Conservation (phyloP, 2,888 invertebrate genomes). For the Heterodera filipjevi region DNA sequence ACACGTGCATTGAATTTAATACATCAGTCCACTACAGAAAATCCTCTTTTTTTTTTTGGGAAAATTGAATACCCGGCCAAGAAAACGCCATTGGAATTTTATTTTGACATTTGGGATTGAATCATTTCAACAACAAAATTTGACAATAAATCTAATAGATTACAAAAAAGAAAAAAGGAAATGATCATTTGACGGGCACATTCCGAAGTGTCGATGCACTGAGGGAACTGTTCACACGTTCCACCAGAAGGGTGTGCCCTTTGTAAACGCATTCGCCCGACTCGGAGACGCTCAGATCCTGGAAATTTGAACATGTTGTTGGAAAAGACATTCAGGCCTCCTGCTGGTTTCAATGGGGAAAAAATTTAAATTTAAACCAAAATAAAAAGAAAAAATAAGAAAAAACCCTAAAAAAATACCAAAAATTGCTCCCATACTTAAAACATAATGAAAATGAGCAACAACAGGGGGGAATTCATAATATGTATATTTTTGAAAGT, state of each 20-base stretch:
- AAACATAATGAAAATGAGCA: too few relatives aligned
- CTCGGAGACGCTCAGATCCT: conserved; percentile 54
- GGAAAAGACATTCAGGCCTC: too few relatives aligned
- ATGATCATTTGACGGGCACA: conserved; percentile 59
- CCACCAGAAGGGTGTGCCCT: conserved; percentile 53
- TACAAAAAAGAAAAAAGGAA: not conserved
- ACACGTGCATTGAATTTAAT: too few relatives aligned
- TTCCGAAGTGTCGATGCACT: conserved; percentile 58
- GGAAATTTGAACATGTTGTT: not conserved
- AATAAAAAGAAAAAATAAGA: too few relatives aligned
- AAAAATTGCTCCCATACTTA: too few relatives aligned
- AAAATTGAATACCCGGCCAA: not conserved
- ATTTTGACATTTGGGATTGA: too few relatives aligned
- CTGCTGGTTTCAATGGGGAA: too few relatives aligned
- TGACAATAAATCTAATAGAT: not conserved
- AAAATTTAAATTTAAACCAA: not conserved
- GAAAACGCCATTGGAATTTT: not conserved
- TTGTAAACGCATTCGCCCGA: conserved; percentile 50
- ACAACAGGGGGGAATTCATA: too few relatives aligned
- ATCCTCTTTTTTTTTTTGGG: too few relatives aligned
- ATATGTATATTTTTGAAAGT: too few relatives aligned
- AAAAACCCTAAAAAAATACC: too few relatives aligned
- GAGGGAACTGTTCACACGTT: conserved; percentile 48
- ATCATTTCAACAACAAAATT: not conserved
- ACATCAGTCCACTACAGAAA: too few relatives aligned